Evolutionary conservation across 2,888 invertebrate genomes (phyloP), one percentile per base, ranked within the genome.

Genomic region (Phaonia tiefii): DNA sequence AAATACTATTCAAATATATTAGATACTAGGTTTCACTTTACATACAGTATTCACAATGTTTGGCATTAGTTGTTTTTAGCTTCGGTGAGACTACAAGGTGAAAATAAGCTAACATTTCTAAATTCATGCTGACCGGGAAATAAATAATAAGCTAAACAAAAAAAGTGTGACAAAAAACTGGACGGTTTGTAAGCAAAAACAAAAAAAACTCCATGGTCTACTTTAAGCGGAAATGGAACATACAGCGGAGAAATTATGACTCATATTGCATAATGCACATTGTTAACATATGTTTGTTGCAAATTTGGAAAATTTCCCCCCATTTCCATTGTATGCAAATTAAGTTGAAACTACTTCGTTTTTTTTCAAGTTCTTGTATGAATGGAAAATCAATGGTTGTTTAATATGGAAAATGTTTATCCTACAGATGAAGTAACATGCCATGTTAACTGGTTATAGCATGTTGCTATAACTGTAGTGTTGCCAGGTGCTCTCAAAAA

Each of bases 241-340:
- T 60, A 20, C 20, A 42, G 10, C 22, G 54, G 37, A 54, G 42
- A 42, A 67, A 20, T 70, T 75, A 56, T 80, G 75, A 72, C 54
- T 76, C 76, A 75, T 56, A 26, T 46, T 58, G 15, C 46, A 31
- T 49, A 31, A 31, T 58, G 22, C 20, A 71, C 66, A 54, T 51
- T 66, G 75, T 60, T 60, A 60, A 60, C 39, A 39, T 67, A 69
- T 54, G 54, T 54, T 69, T n/a, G n/a, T 37, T 17, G 65, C 58
- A 74, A 80, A 60, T 74, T 75, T 20, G 60, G 11, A 37, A 17
- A 58, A 75, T 37, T n/a, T 72, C 25, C 13, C 25, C 13, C 58
- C 11, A 72, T 49, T 37, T 7, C 4, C 37, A 77, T 80, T 80
- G 77, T 74, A 80, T 74, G 80, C 77, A 80, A 80, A 77, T 77